Conservation (phyloP, 2,113 vertebrate species). For the Paedocypris sp. region DNA sequence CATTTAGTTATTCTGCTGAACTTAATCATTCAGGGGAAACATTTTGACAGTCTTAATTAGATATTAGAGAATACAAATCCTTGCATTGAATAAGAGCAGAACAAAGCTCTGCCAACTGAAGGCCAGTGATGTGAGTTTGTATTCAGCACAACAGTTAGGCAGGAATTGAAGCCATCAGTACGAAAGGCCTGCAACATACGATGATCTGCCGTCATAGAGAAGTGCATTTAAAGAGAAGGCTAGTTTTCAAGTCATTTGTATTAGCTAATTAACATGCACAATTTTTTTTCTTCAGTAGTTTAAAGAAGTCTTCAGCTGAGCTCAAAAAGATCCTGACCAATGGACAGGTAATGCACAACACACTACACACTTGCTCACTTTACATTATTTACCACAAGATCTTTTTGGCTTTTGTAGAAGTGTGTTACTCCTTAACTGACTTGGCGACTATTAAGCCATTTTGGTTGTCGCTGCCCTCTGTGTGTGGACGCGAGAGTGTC, state of each 20-base stretch:
- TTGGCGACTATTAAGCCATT: constrained; percentile 62
- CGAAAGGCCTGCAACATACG: not conserved
- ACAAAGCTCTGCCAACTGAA: not conserved
- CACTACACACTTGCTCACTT: not conserved
- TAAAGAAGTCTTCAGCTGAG: constrained; percentile 95
- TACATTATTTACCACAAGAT: too few relatives aligned
- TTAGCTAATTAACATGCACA: constrained; percentile 1
- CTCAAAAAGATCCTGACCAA: constrained; percentile 91
- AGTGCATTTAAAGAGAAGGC: too few relatives aligned
- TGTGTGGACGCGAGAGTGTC: constrained; percentile 59
- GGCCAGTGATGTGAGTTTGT: not conserved
- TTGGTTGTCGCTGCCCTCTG: constrained; percentile 70
- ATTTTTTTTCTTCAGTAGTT: constrained; percentile 53
- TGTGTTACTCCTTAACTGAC: not conserved
- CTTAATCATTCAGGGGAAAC: not conserved
- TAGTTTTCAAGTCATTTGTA: not conserved
- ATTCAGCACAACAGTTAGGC: not conserved
- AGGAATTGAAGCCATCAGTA: not conserved
- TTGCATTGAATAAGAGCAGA: not conserved
- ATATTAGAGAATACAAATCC: not conserved
- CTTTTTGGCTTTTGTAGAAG: not conserved
- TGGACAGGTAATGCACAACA: constrained; percentile 70
- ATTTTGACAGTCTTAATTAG: constrained; percentile 1
- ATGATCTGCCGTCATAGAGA: too few relatives aligned
- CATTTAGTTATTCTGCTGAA: not conserved